phyloP scores from a whole-genome alignment of 2,797 vertebrate genomes.

The Podarcis siculus region DNA sequence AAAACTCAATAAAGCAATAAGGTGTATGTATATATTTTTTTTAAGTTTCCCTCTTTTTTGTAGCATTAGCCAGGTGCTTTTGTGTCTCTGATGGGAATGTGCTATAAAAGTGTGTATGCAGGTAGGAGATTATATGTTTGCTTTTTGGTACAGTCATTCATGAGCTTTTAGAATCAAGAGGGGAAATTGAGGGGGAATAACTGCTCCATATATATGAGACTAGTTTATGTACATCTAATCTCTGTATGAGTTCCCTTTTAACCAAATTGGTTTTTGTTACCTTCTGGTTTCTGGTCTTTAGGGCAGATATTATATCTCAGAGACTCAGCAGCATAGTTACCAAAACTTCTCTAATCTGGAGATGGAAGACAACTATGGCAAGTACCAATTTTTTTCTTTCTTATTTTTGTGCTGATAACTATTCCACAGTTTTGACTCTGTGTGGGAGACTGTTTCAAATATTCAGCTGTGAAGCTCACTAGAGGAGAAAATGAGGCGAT shows the following conservation, averaged over 20 bases:
- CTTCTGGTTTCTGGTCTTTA: neutral
- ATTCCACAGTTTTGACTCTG: neutral
- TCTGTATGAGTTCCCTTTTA: neutral
- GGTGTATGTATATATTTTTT: neutral
- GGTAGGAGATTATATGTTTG: neutral
- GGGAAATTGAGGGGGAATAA: neutral
- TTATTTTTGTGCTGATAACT: neutral
- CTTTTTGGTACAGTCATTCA: neutral
- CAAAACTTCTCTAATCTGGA: neutral
- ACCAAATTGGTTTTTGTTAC: neutral
- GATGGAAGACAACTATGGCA: constrained; percentile 15
- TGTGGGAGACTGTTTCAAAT: neutral
- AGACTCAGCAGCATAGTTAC: neutral
- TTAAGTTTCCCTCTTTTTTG: neutral
- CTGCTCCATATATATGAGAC: neutral
- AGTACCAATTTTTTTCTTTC: neutral
- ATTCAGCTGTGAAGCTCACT: neutral
- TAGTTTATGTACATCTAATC: neutral
- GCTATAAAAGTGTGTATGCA: neutral
- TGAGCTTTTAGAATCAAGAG: neutral
- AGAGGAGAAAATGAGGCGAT: neutral
- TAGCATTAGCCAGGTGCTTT: neutral
- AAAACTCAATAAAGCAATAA: neutral
- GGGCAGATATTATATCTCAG: neutral
- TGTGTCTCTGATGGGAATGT: too few species aligned